Evolutionary conservation across 2,113 vertebrate genomes (phyloP).

Genomic region (Trochalopteron elliotii): DNA sequence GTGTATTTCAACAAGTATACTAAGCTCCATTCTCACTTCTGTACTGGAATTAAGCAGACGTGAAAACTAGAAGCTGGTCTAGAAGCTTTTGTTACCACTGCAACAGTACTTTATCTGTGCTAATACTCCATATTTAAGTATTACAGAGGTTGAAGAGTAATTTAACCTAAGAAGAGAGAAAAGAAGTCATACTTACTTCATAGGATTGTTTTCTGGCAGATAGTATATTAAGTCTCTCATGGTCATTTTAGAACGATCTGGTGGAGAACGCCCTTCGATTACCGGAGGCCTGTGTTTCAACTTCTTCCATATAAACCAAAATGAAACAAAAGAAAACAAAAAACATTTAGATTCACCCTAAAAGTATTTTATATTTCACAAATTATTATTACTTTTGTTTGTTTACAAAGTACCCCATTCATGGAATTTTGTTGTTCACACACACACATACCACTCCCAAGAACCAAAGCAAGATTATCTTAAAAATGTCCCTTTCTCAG

Average conservation of each 20-base stretch:
- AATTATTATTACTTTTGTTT: neutral
- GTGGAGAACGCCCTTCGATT: slow-evolving; percentile 71
- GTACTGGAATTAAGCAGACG: neutral
- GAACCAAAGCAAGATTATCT: neutral
- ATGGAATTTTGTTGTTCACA: neutral
- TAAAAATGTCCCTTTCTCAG: neutral
- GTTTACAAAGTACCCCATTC: neutral
- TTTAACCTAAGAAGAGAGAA: neutral
- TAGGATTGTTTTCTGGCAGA: slow-evolving; percentile 89
- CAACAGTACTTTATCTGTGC: neutral
- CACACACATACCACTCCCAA: neutral
- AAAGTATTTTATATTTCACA: neutral
- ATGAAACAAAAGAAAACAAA: neutral
- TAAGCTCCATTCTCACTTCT: neutral
- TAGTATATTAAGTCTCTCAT: slow-evolving; percentile 98
- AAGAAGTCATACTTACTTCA: slow-evolving; percentile 83
- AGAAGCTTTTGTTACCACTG: neutral
- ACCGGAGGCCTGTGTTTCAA: slow-evolving; percentile 73
- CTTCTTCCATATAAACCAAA: slow-evolving; percentile 65
- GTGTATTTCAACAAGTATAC: neutral
- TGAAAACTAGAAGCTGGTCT: neutral
- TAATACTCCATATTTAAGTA: neutral
- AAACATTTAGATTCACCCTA: neutral
- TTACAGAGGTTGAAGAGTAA: neutral
- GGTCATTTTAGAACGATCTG: slow-evolving; percentile 94